Conservation (phyloP, 1,140 invertebrate species). For the Orussus abietinus region DNA sequence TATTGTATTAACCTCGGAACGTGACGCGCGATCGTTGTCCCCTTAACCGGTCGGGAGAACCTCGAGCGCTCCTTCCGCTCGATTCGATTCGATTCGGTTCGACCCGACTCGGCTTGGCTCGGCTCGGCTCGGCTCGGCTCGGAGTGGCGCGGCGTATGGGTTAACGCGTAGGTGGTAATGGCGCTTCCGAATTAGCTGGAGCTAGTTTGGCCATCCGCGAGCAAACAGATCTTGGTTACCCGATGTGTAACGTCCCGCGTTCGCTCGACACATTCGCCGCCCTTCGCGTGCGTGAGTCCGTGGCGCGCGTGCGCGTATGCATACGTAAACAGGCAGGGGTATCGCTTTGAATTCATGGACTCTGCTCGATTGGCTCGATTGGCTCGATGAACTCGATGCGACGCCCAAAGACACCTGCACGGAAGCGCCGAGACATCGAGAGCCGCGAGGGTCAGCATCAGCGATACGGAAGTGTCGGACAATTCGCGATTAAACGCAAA, state of each 20-base stretch:
- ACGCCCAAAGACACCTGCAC: not conserved
- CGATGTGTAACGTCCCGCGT: conserved; percentile 51
- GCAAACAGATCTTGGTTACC: conserved; percentile 54
- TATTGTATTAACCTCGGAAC: no score
- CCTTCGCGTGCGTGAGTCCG: not conserved
- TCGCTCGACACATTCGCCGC: conserved; percentile 26
- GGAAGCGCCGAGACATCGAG: not conserved
- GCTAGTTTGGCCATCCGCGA: conserved; percentile 52
- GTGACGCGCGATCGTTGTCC: no score
- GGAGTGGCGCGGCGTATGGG: no score
- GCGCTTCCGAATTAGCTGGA: conserved; percentile 52
- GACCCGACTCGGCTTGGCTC: no score
- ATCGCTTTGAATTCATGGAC: not conserved
- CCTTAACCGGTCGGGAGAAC: no score
- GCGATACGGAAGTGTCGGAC: no score
- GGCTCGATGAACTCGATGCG: not conserved
- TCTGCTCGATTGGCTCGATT: not conserved
- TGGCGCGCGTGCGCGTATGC: conserved; percentile 1
- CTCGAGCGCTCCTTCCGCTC: no score
- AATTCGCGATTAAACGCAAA: no score
- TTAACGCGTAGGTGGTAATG: conserved; percentile 47
- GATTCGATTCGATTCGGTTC: no score
- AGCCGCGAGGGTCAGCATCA: not conserved
- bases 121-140: no score
- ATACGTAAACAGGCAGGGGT: conserved; percentile 27